Conservation (phyloP, 2,113 vertebrate genomes). For the Casuarius casuarius region DNA sequence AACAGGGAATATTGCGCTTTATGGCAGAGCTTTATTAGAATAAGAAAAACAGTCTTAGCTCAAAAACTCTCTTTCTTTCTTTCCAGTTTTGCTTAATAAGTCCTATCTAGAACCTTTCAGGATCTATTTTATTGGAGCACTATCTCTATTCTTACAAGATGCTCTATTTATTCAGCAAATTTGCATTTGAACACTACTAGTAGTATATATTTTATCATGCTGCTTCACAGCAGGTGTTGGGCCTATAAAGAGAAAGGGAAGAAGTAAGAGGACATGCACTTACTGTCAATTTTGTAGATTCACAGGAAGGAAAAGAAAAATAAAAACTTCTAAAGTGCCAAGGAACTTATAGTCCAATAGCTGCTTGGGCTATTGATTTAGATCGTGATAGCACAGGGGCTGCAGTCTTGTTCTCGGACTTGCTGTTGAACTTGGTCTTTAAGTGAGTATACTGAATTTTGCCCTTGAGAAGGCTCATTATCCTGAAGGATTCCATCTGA, state of each 20-base stretch:
- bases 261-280: background rate
- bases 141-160: background rate
- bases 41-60: background rate
- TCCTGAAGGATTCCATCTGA: slow-evolving; percentile 32
- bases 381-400: background rate
- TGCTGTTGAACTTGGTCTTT: slow-evolving; percentile 37
- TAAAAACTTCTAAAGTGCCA: background rate
- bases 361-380: background rate
- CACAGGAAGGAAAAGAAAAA: background rate
- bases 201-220: background rate
- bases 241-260: background rate
- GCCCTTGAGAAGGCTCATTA: slow-evolving; percentile 54
- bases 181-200: background rate
- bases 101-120: background rate
- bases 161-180: background rate
- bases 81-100: background rate
- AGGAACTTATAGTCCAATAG: background rate
- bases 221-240: background rate
- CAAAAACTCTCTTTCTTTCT: background rate
- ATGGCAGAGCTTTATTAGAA: background rate
- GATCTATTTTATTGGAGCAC: background rate
- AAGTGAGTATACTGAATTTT: slow-evolving; percentile 54
- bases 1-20: background rate
- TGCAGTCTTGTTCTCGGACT: slow-evolving; percentile 17
- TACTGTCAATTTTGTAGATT: background rate